These are phyloP conservation scores for Aeoliscus strigatus DNA, from an alignment of 2,797 vertebrate genomes.

Conservation along the genomic window DNA sequence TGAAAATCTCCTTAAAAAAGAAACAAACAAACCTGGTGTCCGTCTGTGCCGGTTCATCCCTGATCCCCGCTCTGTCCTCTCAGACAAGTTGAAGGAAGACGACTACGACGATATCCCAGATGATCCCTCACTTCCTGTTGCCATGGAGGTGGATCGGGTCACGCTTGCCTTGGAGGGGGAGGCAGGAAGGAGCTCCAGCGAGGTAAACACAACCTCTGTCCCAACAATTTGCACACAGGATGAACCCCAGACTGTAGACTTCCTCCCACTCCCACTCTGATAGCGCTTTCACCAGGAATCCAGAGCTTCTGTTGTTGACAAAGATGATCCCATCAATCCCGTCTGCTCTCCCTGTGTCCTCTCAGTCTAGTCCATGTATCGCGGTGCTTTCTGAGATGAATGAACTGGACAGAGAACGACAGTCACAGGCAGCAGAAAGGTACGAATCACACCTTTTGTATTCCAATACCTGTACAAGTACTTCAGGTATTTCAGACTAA, in stretches of 20 bases:
- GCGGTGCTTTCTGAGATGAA: slow-evolving; percentile 69
- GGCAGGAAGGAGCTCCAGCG: slow-evolving; percentile 71
- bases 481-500: too few species aligned
- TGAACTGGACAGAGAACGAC: slow-evolving; percentile 57
- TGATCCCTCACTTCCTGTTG: slow-evolving; percentile 65
- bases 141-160: slow-evolving; percentile 73
- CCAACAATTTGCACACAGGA: slow-evolving; percentile 64
- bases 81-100: slow-evolving; percentile 77
- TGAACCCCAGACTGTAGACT: slow-evolving; percentile 63
- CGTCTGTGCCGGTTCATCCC: too few species aligned
- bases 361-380: slow-evolving; percentile 69
- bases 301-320: slow-evolving; percentile 16
- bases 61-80: slow-evolving; percentile 6
- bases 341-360: too few species aligned
- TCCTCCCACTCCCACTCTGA: slow-evolving; percentile 54
- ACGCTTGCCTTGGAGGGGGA: slow-evolving; percentile 53
- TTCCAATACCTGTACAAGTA: too few species aligned
- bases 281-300: slow-evolving; percentile 31
- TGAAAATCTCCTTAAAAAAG: too few species aligned
- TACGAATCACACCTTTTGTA: too few species aligned
- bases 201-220: slow-evolving; percentile 66
- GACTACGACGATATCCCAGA: slow-evolving; percentile 75
- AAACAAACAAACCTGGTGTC: too few species aligned
- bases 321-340: too few species aligned
- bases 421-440: slow-evolving; percentile 47